phyloP scores from a whole-genome alignment of 2,113 vertebrate species.

The Thunnus thynnus region DNA sequence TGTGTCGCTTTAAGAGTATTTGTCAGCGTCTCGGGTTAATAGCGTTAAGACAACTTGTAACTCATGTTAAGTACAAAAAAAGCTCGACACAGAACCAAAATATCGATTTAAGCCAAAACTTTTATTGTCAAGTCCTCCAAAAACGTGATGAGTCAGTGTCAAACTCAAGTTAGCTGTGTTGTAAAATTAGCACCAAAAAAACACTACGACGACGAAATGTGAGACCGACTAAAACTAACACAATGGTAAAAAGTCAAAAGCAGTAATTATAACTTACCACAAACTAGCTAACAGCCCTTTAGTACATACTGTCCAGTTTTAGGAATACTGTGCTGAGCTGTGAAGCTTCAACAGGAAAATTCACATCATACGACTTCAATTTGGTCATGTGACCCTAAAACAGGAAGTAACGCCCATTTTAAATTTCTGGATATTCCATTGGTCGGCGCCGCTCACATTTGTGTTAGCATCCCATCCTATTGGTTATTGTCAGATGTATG shows the following conservation, averaged over 20 bases:
- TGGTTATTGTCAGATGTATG: slow-evolving; percentile 4
- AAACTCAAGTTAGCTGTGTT: neutral
- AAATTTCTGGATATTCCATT: slow-evolving; percentile 33
- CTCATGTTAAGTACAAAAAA: neutral
- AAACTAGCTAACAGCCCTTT: fast-evolving
- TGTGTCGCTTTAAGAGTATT: neutral
- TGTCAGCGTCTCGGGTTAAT: no score
- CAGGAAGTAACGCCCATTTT: slow-evolving; percentile 67
- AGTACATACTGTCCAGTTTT: neutral
- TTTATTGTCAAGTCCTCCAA: neutral
- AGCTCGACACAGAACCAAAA: neutral
- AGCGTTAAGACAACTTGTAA: no score
- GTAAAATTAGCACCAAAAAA: neutral
- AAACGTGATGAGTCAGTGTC: neutral
- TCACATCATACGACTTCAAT: slow-evolving; percentile 64
- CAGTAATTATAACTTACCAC: neutral
- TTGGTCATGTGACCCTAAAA: slow-evolving; percentile 69
- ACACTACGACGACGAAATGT: neutral
- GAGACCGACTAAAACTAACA: neutral
- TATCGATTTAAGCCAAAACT: neutral
- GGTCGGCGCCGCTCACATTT: slow-evolving; percentile 1
- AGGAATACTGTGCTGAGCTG: neutral
- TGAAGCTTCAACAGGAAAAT: neutral
- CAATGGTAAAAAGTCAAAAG: fast-evolving
- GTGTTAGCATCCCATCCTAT: neutral